phyloP scores from a whole-genome alignment of 1,140 invertebrate genomes.

The Monochamus saltuarius region DNA sequence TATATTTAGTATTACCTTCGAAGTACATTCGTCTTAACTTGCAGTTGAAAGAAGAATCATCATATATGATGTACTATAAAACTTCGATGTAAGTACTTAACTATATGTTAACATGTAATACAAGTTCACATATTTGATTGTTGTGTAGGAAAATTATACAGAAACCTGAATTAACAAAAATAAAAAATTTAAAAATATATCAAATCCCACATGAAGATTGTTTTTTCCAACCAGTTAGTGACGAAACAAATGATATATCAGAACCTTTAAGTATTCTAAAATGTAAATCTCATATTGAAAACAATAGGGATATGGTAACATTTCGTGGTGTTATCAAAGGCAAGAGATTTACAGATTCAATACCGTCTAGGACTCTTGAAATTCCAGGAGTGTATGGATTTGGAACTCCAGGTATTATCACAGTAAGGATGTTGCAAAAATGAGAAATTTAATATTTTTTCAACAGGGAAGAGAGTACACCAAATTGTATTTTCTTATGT shows the following conservation, averaged over 20 bases:
- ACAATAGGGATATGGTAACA: not conserved
- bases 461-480: conserved; percentile 1
- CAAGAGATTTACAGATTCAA: conserved; percentile 7
- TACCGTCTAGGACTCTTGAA: not conserved
- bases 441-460: not conserved
- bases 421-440: too few species aligned
- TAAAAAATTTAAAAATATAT: not conserved
- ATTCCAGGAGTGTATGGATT: conserved; percentile 6
- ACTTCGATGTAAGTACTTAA: not conserved
- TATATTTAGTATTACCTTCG: not conserved
- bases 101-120: not conserved
- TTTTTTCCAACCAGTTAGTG: not conserved
- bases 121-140: not conserved
- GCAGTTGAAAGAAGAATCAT: not conserved
- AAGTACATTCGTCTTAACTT: not conserved
- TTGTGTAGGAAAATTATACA: not conserved
- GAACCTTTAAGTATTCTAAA: not conserved
- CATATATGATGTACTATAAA: not conserved
- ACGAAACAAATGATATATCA: not conserved
- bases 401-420: conserved; percentile 9
- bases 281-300: not conserved
- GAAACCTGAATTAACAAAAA: not conserved
- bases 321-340: conserved; percentile 1
- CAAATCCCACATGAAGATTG: not conserved
- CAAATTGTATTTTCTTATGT: conserved; percentile 3